A percentile compares a stretch with the other conserved stretches of the same genome.
These are phyloP conservation scores for Lasiurus borealis DNA, from an alignment of 2,113 vertebrate species.

Conservation along the genomic window DNA sequence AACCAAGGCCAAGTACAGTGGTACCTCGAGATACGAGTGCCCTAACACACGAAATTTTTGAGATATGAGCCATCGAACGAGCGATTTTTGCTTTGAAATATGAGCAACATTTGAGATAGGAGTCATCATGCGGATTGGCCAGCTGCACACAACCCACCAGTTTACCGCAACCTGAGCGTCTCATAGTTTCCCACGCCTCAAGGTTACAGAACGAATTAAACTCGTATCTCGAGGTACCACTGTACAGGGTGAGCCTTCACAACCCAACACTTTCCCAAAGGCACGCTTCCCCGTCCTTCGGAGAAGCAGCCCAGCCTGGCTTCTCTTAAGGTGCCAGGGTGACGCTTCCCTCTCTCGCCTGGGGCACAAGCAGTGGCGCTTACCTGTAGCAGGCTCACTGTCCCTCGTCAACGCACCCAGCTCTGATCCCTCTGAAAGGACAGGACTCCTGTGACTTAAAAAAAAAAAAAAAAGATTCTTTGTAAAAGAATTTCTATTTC, in stretches of 20 bases:
- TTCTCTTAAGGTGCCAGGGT: background rate
- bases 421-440: constrained; percentile 51
- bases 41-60: too few relatives aligned
- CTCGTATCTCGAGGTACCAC: too few relatives aligned
- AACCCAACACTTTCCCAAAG: background rate
- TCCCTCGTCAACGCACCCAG: background rate
- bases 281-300: background rate
- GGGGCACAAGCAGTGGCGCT: background rate
- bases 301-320: background rate
- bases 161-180: too few relatives aligned
- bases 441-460: background rate
- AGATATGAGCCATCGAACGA: too few relatives aligned
- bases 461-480: background rate
- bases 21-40: too few relatives aligned
- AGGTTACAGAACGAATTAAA: too few relatives aligned
- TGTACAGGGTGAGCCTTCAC: constrained; percentile 1
- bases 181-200: too few relatives aligned
- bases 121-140: too few relatives aligned
- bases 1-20: background rate
- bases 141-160: too few relatives aligned
- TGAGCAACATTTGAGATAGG: too few relatives aligned
- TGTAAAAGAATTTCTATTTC: constrained; percentile 49
- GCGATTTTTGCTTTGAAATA: too few relatives aligned
- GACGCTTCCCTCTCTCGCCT: background rate
- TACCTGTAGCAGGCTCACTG: background rate